Percentiles rank a stretch among this genome's conserved stretches.
These are phyloP conservation scores for Hapalemur alaotrensis DNA, from an alignment of 2,797 vertebrate species.

Conservation along the genomic window DNA sequence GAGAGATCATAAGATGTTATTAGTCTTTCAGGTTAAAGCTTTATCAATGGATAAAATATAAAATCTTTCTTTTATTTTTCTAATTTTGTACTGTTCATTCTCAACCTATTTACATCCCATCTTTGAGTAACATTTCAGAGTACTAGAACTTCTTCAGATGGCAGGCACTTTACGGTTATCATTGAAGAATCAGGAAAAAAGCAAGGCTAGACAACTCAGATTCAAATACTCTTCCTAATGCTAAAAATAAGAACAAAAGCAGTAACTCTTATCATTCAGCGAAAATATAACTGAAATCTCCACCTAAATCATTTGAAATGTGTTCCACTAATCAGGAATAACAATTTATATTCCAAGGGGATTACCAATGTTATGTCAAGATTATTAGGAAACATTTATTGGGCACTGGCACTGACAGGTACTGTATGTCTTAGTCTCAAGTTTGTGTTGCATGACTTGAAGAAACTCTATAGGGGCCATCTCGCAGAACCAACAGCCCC, in stretches of 20 bases:
- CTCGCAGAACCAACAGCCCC: not conserved
- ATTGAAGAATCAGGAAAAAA: not conserved
- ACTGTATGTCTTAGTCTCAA: not conserved
- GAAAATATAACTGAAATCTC: conserved; percentile 1
- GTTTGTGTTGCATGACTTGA: not conserved
- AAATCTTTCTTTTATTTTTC: conserved; percentile 35
- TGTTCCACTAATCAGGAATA: not conserved
- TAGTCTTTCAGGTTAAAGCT: not conserved
- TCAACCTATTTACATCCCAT: conserved; percentile 5
- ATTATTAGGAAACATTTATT: not conserved
- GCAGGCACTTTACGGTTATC: not conserved
- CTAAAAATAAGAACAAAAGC: not conserved
- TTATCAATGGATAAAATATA: not conserved
- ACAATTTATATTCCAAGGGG: not conserved
- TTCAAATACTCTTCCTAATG: not conserved
- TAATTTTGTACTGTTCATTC: conserved; percentile 2
- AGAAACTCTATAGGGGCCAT: not conserved
- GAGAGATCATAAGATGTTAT: not conserved
- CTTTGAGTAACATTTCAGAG: conserved; percentile 6
- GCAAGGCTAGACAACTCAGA: not conserved
- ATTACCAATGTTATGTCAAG: not conserved
- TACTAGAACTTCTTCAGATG: not conserved
- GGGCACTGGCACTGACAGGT: not conserved
- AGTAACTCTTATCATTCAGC: not conserved
- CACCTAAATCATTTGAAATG: conserved; percentile 16